Evolutionary conservation across 2,113 vertebrate species (phyloP).

Genomic region (Xenopus laevis): DNA sequence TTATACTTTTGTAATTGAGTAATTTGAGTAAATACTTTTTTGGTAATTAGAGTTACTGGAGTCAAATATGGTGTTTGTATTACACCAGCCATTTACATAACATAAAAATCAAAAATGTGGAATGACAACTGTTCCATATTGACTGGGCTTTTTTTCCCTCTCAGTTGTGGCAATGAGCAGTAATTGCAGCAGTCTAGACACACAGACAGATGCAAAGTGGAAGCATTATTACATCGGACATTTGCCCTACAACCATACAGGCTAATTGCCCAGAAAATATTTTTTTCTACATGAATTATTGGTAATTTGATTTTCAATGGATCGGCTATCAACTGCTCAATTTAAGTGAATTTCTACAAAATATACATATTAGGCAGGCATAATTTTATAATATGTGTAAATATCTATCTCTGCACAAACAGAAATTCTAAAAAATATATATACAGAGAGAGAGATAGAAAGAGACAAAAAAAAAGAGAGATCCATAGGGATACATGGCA

Average conservation of each 20-base stretch:
- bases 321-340: slow-evolving; percentile 94
- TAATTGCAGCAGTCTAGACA: slow-evolving; percentile 75
- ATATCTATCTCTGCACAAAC: not conserved
- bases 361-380: not conserved
- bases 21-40: too few species aligned
- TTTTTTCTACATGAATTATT: slow-evolving; percentile 84
- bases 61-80: slow-evolving; percentile 47
- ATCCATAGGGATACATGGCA: too few species aligned
- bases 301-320: slow-evolving; percentile 95
- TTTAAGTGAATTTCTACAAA: slow-evolving; percentile 58
- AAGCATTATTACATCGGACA: slow-evolving; percentile 76
- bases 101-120: slow-evolving; percentile 58
- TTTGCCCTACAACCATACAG: slow-evolving; percentile 78
- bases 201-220: slow-evolving; percentile 79
- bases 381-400: not conserved
- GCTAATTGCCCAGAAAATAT: slow-evolving; percentile 98
- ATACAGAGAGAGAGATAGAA: too few species aligned
- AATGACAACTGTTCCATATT: slow-evolving; percentile 60
- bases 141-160: slow-evolving; percentile 53
- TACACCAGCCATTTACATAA: slow-evolving; percentile 60
- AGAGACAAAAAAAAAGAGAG: too few species aligned
- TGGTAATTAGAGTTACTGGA: too few species aligned
- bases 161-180: slow-evolving; percentile 54
- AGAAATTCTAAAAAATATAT: too few species aligned
- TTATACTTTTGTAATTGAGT: too few species aligned